Evolutionary conservation across 2,113 vertebrate genomes (phyloP), one percentile per base, ranked within the genome.

Genomic region (Pangasianodon hypophthalmus): DNA sequence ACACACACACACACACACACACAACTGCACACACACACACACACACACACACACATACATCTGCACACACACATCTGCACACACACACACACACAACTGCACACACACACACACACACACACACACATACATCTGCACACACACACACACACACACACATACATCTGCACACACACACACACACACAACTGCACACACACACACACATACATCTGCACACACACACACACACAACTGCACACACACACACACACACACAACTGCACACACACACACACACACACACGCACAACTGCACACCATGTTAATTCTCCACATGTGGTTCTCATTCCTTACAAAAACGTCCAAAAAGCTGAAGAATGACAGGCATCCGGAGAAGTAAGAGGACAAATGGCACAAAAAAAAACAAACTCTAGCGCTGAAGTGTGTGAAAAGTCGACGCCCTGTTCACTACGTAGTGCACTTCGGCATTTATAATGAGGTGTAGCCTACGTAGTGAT

Each of bases 281-380:
- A 81, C 44, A 79, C 71, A n/a, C 69, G 67, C 56, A 58, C 80
- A 79, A 6, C 86, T 54, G 83, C n/a, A 2, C 19, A 44, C 46
- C 60, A 89, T 91, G 84, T 87, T 89, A 94, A 91, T 95, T 90
- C 90, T 92, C 69, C 64, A 90, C 93, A 94, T 94, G 92, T 94
- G 95, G 92, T 94, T 93, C 93, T 90, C 90, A 94, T 95, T 92
- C 84, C 91, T 92, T 81, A 91, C 44, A 50, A 85, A 91, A 94
- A 91, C 89, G 84, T 89, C 92, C 94, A 90, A 90, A 94, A 93
- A 93, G 92, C 88, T 77, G 88, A 94, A 92, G 94, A 95, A 96
- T 96, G 92, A 93, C 80, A 94, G 92, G 93, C 91, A 93, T 94
- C 93, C 91, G 90, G 88, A 87, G 90, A 82, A 67, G 6, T 91